Base-by-base conservation (phyloP, 2,888 invertebrate species). In the Acanthopleura granulata region DNA sequence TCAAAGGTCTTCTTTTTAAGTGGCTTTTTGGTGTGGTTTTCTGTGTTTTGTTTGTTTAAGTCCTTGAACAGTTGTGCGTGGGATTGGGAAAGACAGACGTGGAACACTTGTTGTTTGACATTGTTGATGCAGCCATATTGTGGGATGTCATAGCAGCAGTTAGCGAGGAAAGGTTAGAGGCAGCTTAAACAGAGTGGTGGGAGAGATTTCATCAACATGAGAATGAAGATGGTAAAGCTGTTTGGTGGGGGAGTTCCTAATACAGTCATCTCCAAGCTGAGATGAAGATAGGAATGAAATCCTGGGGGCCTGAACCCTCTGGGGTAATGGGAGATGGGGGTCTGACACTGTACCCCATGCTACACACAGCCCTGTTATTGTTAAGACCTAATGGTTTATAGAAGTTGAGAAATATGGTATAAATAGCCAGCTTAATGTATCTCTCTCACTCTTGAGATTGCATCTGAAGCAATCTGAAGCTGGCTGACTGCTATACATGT, bases 321-420 rank as follows among this genome's bases (percentile, higher is more conserved):
- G 57, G 22, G 57, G 57, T 22, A 57, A 22, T 12, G 57, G 57
- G 57, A 57, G 22, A 57, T 22, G 4, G 22, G 12, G 22, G 57
- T 22, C 12, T 22, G n/a, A 57, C 22, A 22, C n/a, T 22, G 57
- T 18, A 57, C 57, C 3, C 57, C 57, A 9, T 57, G 22, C n/a
- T 57, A 57, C n/a, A 57, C 22, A 18, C 57, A 57, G n/a, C 22
- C 22, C 22, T 57, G 57, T 57, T 57, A 57, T 57, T 57, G 57
- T 57, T 57, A 22, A 18, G 18, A 6, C 18, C 57, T 57, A 57
- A 57, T 57, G 57, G 57, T 57, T 57, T 57, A 57, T 57, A 57
- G 57, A 57, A 57, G n/a, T 57, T 57, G 57, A 12, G 57, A 57
- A 57, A 57, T 57, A 57, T 57, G 57, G 57, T 57, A 57, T 57